Conservation (phyloP, 2,888 invertebrate genomes). For the Drosophila engyochracea region DNA sequence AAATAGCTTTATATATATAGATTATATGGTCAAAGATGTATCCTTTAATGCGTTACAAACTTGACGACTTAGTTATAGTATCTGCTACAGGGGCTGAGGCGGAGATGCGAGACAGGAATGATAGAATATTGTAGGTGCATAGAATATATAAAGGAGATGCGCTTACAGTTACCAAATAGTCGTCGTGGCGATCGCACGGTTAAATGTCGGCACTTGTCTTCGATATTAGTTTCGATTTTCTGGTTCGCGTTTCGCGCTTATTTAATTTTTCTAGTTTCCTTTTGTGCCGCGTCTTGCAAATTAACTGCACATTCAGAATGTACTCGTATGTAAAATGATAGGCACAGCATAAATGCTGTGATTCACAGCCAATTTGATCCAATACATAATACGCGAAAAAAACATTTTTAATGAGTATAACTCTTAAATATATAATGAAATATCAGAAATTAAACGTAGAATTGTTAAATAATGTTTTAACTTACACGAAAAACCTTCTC, state of each 20-base stretch:
- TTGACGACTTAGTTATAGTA: neutral
- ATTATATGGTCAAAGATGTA: neutral
- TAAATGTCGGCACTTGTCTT: neutral
- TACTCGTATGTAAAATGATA: constrained; percentile 24
- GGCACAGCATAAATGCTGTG: neutral
- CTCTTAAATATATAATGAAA: neutral
- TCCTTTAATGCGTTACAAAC: neutral
- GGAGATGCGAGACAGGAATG: neutral
- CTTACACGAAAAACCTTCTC: neutral
- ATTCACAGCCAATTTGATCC: neutral
- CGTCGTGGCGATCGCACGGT: constrained; percentile 36
- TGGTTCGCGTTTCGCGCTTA: constrained; percentile 11
- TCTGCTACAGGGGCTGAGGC: neutral
- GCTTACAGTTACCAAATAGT: constrained; percentile 50
- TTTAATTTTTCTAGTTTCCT: constrained; percentile 6
- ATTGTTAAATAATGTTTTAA: neutral
- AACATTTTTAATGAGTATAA: neutral
- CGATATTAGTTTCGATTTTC: constrained; percentile 1
- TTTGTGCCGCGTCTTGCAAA: neutral
- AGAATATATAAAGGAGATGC: constrained; percentile 17
- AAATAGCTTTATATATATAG: neutral
- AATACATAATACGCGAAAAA: neutral
- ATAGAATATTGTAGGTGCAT: neutral
- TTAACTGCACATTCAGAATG: constrained; percentile 5
- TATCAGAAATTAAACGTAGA: neutral